Evolutionary conservation across 2,113 vertebrate genomes (phyloP), one percentile per base, ranked within the genome.

Genomic region (Nannobrachium achirus): DNA sequence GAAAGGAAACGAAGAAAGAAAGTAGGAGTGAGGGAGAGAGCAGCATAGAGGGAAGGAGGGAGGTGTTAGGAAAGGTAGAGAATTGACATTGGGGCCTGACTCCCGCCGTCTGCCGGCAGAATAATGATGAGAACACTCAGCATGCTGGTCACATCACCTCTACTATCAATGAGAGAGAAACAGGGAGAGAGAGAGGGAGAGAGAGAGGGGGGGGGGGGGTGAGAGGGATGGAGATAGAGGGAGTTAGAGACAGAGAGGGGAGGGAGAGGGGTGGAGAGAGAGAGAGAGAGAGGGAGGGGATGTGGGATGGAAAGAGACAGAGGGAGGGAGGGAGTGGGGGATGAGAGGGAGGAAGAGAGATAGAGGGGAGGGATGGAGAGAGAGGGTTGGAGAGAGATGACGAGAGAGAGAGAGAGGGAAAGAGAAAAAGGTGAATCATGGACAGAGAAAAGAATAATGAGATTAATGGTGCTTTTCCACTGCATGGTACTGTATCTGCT

Each of bases 41-140:
- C 56, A 33, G 53, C n/a, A n/a, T 62, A 70, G 55, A 58, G 64
- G 52, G 56, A n/a, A 38, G 6, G 39, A 58, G 56, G 9, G 53
- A 4, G 6, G 56, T 1, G 41, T 41, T 45, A 69, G 71, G 33
- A 57, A 33, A 74, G 51, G 60, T 20, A 14, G 72, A 80, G 75
- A 79, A 80, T 56, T 69, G 82, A 83, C 85, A 81, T 89, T 89
- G 85, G 67, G 68, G 68, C 75, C 82, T 59, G 78, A 76, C 73
- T 74, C 80, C 71, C 48, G 74, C 73, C n/a, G 63, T 56, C 73
- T 40, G 68, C 85, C 49, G 18, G 53, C 74, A 66, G 88, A 89
- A 91, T 89, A 80, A 85, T 61, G 82, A 91, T 89, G 52, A 89
- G 88, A 33, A 45, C 15, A 25, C 80, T 91, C 78, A 58, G 78